Evolutionary conservation across 1,140 invertebrate genomes (phyloP).

Genomic region (Drosophila pallidifrons): DNA sequence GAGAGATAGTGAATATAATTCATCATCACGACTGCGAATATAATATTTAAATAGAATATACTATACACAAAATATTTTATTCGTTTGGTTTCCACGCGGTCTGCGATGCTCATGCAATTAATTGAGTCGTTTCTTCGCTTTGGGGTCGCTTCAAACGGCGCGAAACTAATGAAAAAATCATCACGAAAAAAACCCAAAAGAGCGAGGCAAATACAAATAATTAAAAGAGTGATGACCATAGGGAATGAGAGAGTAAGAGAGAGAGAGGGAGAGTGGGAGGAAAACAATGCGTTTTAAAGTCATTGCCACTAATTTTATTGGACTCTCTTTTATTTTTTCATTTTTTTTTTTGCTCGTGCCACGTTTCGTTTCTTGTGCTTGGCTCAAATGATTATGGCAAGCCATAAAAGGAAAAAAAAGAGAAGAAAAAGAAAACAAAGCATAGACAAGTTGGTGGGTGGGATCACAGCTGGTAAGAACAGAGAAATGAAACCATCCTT

Average conservation of each 20-base stretch:
- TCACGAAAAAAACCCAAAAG: conserved; percentile 51
- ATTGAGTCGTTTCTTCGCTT: conserved; percentile 50
- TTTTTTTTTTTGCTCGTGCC: conserved; percentile 25
- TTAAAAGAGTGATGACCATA: conserved; percentile 7
- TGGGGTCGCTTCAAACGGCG: conserved; percentile 62
- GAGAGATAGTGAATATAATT: conserved; percentile 39
- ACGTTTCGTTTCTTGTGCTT: conserved; percentile 46
- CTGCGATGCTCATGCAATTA: conserved; percentile 38
- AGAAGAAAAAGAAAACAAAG: conserved; percentile 42
- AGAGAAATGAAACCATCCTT: conserved; percentile 75
- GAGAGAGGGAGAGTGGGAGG: neutral
- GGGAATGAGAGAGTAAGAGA: neutral
- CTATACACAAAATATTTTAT: conserved; percentile 21
- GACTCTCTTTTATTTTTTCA: neutral
- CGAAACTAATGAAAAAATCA: conserved; percentile 77
- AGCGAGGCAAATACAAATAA: conserved; percentile 42
- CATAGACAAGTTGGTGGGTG: conserved; percentile 27
- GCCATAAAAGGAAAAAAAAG: conserved; percentile 68
- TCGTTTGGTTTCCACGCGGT: conserved; percentile 41
- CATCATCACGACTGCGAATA: conserved; percentile 60
- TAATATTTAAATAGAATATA: conserved; percentile 38
- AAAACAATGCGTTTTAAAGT: conserved; percentile 75
- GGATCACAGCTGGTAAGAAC: conserved; percentile 48
- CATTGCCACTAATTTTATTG: conserved; percentile 79
- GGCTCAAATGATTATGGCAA: conserved; percentile 74